Evolutionary conservation across 2,888 invertebrate genomes (phyloP), one percentile per base, ranked within the genome.

Genomic region (Clunio marinus): DNA sequence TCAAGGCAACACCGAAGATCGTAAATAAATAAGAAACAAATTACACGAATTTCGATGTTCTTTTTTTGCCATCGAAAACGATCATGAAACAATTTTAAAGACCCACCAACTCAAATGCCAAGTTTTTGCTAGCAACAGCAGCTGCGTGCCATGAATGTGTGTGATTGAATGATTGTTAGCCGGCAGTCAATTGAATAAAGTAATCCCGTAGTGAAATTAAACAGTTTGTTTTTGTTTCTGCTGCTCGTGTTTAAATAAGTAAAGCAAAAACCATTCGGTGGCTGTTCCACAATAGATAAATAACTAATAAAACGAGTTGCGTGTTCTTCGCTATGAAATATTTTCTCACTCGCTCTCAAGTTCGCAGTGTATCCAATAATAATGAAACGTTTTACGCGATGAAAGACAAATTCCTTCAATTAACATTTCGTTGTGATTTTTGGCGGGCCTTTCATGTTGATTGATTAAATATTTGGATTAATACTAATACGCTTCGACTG

Each of bases 141-240:
- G 22, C 17, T 8, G 13, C 3, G 22, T 22, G n/a, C 20, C 51
- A 45, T 7, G 17, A 15, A 15, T n/a, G 8, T 20, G 22, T 20
- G 17, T 51, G 51, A 51, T 51, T 51, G 51, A 51, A 51, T 51
- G 51, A 51, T 51, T 51, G 51, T 20, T 15, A 51, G 51, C 20
- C 51, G 51, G 51, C 51, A 41, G 41, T 15, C 41, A 41, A 41
- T 41, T 41, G 41, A 41, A 41, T 20, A 17, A 51, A 51, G 17
- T 51, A 51, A 22, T 51, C 17, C 1, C 51, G 45, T n/a, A 8
- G 7, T 51, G n/a, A 17, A 51, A 51, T 51, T 51, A 51, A 51
- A 51, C 51, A 51, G 7, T 51, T 51, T 15, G 17, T 17, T 51
- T 41, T 41, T 13, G 15, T n/a, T 13, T 15, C 13, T 13, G 51